Conservation (phyloP, 2,797 vertebrate species). For the Florisuga fusca region DNA sequence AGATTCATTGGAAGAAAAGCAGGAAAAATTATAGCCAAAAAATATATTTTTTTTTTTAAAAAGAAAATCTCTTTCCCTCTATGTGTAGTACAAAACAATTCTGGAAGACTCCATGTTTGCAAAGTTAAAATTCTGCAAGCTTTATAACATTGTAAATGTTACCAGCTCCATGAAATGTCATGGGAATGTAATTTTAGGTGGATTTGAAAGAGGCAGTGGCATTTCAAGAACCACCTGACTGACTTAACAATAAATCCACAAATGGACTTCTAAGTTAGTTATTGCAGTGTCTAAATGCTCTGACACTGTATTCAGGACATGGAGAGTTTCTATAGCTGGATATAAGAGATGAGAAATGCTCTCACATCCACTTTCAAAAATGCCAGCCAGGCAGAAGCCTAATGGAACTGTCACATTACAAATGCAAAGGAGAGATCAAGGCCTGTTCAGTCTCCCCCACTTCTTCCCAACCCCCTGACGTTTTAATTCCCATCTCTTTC, state of each 20-base stretch:
- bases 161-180: slow-evolving; percentile 15
- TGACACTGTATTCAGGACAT: not conserved
- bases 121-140: not conserved
- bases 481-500: not conserved
- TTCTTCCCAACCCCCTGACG: not conserved
- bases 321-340: not conserved
- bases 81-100: not conserved
- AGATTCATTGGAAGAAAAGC: not conserved
- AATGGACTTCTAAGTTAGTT: slow-evolving; percentile 9
- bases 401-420: not conserved
- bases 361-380: not conserved
- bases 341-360: not conserved
- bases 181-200: slow-evolving; percentile 13
- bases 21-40: not conserved
- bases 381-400: not conserved
- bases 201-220: slow-evolving; percentile 26
- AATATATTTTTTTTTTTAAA: not conserved
- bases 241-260: slow-evolving; percentile 31
- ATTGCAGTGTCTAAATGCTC: not conserved
- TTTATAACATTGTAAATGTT: slow-evolving; percentile 33
- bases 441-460: not conserved
- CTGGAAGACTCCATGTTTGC: not conserved
- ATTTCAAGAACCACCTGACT: slow-evolving; percentile 8
- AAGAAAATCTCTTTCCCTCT: not conserved
- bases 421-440: not conserved